Evolutionary conservation across 2,113 vertebrate genomes (phyloP).

Genomic region (Spheniscus mendiculus): DNA sequence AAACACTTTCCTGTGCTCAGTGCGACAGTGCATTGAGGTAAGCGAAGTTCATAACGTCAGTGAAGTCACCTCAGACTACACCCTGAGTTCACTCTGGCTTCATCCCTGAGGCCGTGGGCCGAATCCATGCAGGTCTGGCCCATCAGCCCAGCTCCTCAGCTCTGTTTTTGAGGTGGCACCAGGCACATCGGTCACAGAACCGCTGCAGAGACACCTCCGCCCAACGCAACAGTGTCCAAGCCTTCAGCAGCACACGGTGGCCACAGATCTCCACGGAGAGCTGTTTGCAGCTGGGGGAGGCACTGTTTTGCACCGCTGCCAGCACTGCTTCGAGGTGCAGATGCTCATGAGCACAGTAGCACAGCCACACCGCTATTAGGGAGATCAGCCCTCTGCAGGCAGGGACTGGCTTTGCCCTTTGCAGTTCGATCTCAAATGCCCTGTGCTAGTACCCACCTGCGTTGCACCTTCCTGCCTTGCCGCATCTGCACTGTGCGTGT

Average conservation of each 20-base stretch:
- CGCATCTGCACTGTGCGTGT: fast-evolving
- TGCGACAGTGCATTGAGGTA: not conserved
- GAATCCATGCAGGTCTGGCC: not conserved
- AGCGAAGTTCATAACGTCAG: not conserved
- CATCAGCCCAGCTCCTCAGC: not conserved
- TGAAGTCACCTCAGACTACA: not conserved
- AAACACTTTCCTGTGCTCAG: not conserved
- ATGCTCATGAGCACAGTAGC: fast-evolving
- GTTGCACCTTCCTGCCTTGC: fast-evolving
- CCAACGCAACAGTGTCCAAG: fast-evolving
- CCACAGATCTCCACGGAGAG: fast-evolving
- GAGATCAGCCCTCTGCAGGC: not conserved
- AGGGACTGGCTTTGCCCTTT: not conserved
- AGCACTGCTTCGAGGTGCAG: not conserved
- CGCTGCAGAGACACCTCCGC: fast-evolving
- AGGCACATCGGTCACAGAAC: not conserved
- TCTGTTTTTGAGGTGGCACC: not conserved
- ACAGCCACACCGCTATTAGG: fast-evolving
- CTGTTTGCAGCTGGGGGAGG: not conserved
- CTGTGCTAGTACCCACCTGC: fast-evolving
- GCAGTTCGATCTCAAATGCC: not conserved
- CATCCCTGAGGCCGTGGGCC: not conserved
- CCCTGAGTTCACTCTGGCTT: not conserved
- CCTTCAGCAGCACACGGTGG: not conserved
- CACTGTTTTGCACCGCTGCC: fast-evolving